phyloP scores from a whole-genome alignment of 2,797 vertebrate species.

The Carduelis carduelis region DNA sequence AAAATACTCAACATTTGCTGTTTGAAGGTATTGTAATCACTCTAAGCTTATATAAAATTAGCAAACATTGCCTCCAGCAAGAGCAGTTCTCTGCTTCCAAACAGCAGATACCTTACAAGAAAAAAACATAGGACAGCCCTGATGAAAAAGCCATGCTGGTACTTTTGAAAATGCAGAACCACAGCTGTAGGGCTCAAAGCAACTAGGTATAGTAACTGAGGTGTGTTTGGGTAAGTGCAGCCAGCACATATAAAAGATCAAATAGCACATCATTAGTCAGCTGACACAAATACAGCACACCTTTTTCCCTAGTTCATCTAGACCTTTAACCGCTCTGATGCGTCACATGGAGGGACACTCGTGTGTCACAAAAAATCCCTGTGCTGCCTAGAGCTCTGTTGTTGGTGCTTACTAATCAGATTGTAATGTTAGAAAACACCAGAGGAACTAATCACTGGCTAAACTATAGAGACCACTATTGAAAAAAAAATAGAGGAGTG shows the following conservation, averaged over 20 bases:
- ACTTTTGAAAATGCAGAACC: not conserved
- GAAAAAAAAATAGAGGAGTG: not conserved
- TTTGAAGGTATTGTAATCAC: not conserved
- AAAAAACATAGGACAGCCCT: not conserved
- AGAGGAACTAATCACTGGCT: not conserved
- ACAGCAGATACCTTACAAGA: not conserved
- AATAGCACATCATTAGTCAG: not conserved
- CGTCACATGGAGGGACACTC: not conserved
- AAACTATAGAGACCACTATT: not conserved
- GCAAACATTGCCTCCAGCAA: not conserved
- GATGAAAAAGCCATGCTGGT: not conserved
- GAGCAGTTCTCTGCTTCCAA: not conserved
- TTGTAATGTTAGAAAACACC: not conserved
- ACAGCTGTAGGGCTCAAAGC: not conserved
- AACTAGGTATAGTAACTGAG: not conserved
- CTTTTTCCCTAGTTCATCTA: not conserved
- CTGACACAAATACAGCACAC: not conserved
- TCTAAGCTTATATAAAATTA: not conserved
- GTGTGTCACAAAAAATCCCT: not conserved
- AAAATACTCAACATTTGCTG: rapidly evolving
- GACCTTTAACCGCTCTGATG: not conserved
- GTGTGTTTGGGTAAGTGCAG: not conserved
- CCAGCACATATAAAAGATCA: not conserved
- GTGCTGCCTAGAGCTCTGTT: not conserved
- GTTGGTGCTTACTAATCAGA: not conserved